A percentile compares a stretch with the other conserved stretches of the same genome.
phyloP scores from a whole-genome alignment of 2,888 invertebrate species.

The Lycaena phlaeas region DNA sequence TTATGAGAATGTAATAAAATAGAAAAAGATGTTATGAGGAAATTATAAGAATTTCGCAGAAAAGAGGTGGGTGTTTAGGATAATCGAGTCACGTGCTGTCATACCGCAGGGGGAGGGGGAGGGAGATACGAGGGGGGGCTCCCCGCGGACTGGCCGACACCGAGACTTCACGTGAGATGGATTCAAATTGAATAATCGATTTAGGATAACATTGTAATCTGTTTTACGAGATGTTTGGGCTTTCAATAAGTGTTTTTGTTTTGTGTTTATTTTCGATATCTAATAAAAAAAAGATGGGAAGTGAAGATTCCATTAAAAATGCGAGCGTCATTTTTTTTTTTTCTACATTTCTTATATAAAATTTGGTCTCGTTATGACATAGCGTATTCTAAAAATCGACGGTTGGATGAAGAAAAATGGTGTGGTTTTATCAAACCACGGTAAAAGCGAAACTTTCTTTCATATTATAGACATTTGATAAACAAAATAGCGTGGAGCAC shows the following conservation, averaged over 20 bases:
- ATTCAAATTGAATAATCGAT: slow-evolving; percentile 57
- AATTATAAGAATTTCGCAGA: slow-evolving; percentile 4
- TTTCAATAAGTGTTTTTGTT: neutral
- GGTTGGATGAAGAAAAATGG: no score
- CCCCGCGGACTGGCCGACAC: slow-evolving; percentile 32
- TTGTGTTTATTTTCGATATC: neutral
- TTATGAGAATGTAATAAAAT: slow-evolving; percentile 14
- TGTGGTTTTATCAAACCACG: no score
- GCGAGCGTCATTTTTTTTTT: no score
- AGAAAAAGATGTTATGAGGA: neutral
- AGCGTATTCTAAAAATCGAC: no score
- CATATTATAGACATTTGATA: no score
- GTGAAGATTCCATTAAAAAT: no score
- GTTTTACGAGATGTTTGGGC: slow-evolving; percentile 13
- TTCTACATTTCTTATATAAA: no score
- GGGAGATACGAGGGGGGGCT: neutral
- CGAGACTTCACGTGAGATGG: slow-evolving; percentile 47
- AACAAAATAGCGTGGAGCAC: no score
- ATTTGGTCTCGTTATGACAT: no score
- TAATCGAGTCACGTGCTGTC: slow-evolving; percentile 21
- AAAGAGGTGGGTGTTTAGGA: slow-evolving; percentile 4
- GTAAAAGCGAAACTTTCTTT: no score
- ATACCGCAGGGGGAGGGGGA: slow-evolving; percentile 11
- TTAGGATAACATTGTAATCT: slow-evolving; percentile 28
- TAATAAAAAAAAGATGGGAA: no score